Percentiles rank a stretch among this genome's conserved stretches.
Conservation (phyloP, 2,113 vertebrate species). For the Nibea albiflora region DNA sequence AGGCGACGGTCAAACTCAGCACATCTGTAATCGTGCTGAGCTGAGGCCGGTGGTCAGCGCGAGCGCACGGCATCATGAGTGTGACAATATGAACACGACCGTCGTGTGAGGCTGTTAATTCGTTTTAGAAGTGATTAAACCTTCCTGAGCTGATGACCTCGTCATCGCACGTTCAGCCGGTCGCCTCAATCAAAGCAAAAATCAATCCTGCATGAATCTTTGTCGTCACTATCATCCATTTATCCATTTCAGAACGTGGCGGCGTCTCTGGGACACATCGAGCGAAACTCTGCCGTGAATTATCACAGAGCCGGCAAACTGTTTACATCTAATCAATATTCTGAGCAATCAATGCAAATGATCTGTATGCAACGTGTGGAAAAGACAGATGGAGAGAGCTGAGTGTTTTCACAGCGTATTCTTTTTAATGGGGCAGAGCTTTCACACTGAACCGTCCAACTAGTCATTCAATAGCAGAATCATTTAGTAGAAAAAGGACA, state of each 20-base stretch:
- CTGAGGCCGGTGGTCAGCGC: too few relatives aligned
- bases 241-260: not conserved
- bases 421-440: constrained; percentile 55
- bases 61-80: too few relatives aligned
- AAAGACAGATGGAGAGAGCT: constrained; percentile 35
- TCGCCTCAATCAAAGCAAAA: constrained; percentile 25
- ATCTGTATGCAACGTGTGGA: constrained; percentile 48
- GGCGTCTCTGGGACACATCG: constrained; percentile 11
- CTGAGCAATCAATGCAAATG: constrained; percentile 39
- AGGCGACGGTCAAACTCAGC: constrained; percentile 36
- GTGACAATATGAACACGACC: too few relatives aligned
- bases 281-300: constrained; percentile 46
- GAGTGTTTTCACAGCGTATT: constrained; percentile 41
- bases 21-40: constrained; percentile 34
- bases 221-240: constrained; percentile 18
- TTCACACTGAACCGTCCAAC: constrained; percentile 37
- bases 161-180: not conserved
- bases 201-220: constrained; percentile 55
- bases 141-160: not conserved
- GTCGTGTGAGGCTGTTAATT: not conserved
- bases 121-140: not conserved
- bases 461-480: constrained; percentile 46
- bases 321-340: constrained; percentile 61
- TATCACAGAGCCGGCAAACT: constrained; percentile 34
- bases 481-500: constrained; percentile 41